Evolutionary conservation across 2,113 vertebrate species (phyloP).

Genomic region (Petroica traversi): DNA sequence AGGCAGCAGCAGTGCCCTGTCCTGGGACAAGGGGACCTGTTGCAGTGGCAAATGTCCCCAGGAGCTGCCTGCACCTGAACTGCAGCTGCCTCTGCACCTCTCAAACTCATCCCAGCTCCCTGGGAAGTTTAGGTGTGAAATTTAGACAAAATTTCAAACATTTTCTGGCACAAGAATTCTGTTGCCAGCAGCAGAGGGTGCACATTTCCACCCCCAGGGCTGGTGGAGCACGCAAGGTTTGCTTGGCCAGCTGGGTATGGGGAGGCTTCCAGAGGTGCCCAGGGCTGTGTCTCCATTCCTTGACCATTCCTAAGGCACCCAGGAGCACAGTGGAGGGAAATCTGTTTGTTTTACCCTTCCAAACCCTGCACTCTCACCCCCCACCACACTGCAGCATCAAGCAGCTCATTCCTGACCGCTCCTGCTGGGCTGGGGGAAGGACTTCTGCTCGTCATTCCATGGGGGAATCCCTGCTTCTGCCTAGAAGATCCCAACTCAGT

Average conservation of each 20-base stretch:
- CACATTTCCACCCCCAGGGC: background rate
- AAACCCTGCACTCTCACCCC: background rate
- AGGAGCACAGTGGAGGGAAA: background rate
- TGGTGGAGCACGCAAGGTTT: background rate
- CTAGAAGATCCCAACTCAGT: background rate
- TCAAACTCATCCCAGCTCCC: background rate
- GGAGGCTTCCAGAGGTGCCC: background rate
- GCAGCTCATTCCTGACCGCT: background rate
- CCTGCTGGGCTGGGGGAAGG: background rate
- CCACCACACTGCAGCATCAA: too few relatives aligned
- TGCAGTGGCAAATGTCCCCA: background rate
- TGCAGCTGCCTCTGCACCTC: background rate
- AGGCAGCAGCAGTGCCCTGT: background rate
- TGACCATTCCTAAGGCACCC: background rate
- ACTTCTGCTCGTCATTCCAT: background rate
- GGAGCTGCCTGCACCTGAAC: background rate
- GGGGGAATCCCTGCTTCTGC: background rate
- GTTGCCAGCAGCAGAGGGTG: accelerated
- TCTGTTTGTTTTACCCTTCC: background rate
- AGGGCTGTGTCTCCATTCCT: background rate
- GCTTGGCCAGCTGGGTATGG: background rate
- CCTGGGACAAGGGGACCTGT: background rate
- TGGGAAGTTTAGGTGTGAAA: background rate
- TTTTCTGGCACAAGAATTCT: background rate
- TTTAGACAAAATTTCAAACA: background rate